phyloP scores from a whole-genome alignment of 2,113 vertebrate genomes.

The Colossoma macropomum region DNA sequence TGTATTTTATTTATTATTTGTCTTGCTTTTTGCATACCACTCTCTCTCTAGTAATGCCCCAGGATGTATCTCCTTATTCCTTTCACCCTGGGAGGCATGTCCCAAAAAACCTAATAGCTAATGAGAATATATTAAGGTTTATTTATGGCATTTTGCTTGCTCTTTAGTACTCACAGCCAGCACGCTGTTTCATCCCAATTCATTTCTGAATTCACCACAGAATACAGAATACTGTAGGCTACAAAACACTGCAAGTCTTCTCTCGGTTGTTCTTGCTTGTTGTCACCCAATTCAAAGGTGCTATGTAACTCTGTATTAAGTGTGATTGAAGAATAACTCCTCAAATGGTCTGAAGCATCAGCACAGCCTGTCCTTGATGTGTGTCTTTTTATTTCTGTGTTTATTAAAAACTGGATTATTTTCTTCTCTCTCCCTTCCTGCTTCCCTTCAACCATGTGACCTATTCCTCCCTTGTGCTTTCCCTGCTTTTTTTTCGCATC shows the following conservation, averaged over 20 bases:
- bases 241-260: not conserved
- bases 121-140: too few species aligned
- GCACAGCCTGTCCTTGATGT: not conserved
- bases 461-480: not conserved
- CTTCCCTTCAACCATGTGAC: not conserved
- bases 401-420: not conserved
- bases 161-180: too few species aligned
- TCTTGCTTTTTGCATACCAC: not conserved
- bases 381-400: not conserved
- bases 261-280: not conserved
- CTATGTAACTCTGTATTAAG: not conserved
- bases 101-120: too few species aligned
- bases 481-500: not conserved
- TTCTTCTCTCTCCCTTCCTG: constrained; percentile 12
- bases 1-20: not conserved
- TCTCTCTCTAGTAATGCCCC: not conserved
- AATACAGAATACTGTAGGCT: not conserved
- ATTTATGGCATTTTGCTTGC: too few species aligned
- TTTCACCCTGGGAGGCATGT: too few species aligned
- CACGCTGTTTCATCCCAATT: not conserved
- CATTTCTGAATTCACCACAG: not conserved
- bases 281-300: not conserved
- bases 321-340: not conserved
- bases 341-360: not conserved
- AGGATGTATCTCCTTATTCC: not conserved